Evolutionary conservation across 2,797 vertebrate species (phyloP).

Genomic region (Artibeus lituratus): DNA sequence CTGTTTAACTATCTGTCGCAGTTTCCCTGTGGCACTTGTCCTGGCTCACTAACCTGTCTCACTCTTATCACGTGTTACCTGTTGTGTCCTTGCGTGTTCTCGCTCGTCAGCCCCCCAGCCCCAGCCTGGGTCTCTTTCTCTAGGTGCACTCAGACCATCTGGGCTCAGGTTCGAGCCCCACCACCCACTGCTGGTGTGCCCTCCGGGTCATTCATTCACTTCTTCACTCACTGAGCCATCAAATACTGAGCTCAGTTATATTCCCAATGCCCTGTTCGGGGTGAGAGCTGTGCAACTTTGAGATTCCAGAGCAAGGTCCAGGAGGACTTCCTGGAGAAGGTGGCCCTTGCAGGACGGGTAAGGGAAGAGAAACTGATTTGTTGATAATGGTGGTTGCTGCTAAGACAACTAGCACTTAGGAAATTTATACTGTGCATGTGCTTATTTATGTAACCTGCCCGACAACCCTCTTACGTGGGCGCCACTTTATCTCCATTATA

Average conservation of each 20-base stretch:
- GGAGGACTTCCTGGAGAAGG: background rate
- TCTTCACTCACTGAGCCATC: too few relatives aligned
- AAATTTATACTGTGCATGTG: accelerated
- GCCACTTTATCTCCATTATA: too few relatives aligned
- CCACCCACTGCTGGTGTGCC: background rate
- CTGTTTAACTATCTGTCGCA: background rate
- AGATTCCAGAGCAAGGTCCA: background rate
- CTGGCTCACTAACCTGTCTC: background rate
- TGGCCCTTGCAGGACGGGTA: background rate
- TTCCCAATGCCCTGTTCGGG: background rate
- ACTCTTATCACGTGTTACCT: background rate
- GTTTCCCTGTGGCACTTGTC: background rate
- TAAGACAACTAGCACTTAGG: background rate
- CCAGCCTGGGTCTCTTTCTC: background rate
- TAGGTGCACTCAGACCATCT: background rate
- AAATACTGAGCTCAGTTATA: background rate
- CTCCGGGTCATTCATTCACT: background rate
- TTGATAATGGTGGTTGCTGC: background rate
- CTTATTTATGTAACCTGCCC: background rate
- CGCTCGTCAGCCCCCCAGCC: background rate
- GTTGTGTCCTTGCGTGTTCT: accelerated
- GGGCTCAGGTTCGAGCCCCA: background rate
- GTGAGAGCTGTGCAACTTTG: background rate
- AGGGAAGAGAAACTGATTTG: background rate
- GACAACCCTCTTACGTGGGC: background rate